Conservation (phyloP, 2,888 invertebrate genomes). For the Pediacus dermestoides region DNA sequence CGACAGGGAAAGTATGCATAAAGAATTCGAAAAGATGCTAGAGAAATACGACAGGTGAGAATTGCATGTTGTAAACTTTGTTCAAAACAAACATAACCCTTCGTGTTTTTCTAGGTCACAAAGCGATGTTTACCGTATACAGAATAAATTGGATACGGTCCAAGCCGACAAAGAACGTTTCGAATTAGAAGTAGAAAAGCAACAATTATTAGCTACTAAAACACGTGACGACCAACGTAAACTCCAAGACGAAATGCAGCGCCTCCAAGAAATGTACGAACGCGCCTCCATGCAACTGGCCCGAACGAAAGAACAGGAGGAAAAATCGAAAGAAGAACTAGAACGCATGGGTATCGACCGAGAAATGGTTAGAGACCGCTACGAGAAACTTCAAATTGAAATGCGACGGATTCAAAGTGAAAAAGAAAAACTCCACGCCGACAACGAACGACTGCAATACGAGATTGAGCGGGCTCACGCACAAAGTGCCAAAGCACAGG, state of each 20-base stretch:
- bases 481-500: conserved; percentile 80
- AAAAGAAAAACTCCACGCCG: conserved; percentile 80
- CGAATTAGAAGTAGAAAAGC: conserved; percentile 82
- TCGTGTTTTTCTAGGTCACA: conserved; percentile 64
- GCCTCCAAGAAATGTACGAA: conserved; percentile 86
- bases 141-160: conserved; percentile 81
- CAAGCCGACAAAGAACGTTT: conserved; percentile 85
- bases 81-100: no score
- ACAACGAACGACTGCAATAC: conserved; percentile 79
- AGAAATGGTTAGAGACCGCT: conserved; percentile 83
- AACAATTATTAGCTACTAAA: conserved; percentile 73
- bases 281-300: conserved; percentile 77
- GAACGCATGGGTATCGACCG: conserved; percentile 74
- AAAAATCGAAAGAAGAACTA: conserved; percentile 82
- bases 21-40: conserved; percentile 87
- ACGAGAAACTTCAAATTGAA: conserved; percentile 85
- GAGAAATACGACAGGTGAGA: conserved; percentile 91
- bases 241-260: conserved; percentile 79
- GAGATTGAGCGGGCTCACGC: conserved; percentile 84
- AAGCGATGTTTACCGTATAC: conserved; percentile 83
- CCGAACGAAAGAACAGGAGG: conserved; percentile 85
- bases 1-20: conserved; percentile 82
- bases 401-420: conserved; percentile 76
- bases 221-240: conserved; percentile 82
- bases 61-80: no score